Evolutionary conservation across 1,140 invertebrate species (phyloP).

Genomic region (Heliothis subflexa): DNA sequence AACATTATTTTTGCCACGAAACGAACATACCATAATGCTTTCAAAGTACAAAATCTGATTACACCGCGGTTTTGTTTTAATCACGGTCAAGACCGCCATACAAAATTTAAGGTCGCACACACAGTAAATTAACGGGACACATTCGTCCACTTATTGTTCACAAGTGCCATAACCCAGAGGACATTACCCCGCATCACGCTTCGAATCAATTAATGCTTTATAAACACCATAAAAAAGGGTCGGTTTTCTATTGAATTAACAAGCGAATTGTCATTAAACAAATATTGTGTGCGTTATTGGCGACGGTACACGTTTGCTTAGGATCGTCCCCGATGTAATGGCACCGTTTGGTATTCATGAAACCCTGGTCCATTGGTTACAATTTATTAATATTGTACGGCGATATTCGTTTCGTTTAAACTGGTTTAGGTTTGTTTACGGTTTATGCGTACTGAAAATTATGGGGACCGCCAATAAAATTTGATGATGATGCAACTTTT

Average conservation of each 20-base stretch:
- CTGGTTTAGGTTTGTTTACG: slow-evolving; percentile 3
- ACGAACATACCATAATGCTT: neutral
- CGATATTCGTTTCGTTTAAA: slow-evolving; percentile 15
- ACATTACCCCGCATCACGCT: neutral
- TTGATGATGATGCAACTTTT: neutral
- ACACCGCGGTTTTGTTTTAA: neutral
- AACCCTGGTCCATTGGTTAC: slow-evolving; percentile 32
- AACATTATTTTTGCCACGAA: too few species aligned
- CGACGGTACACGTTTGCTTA: slow-evolving; percentile 34
- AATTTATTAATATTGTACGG: slow-evolving; percentile 38
- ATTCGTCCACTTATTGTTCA: slow-evolving; percentile 9
- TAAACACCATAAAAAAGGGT: slow-evolving; percentile 38
- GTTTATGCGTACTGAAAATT: slow-evolving; percentile 4
- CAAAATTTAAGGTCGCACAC: neutral
- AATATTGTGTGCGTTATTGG: slow-evolving; percentile 42
- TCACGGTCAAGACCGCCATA: neutral
- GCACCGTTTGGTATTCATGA: slow-evolving; percentile 38
- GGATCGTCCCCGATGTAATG: slow-evolving; percentile 40
- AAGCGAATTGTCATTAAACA: slow-evolving; percentile 43
- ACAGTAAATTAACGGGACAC: neutral
- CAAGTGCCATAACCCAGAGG: neutral
- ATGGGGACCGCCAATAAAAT: neutral
- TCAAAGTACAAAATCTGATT: neutral
- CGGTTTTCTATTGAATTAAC: slow-evolving; percentile 41
- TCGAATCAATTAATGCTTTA: slow-evolving; percentile 25